Evolutionary conservation across 2,888 invertebrate species (phyloP), one percentile per base, ranked within the genome.

Genomic region (Sinhomidia bicolor): DNA sequence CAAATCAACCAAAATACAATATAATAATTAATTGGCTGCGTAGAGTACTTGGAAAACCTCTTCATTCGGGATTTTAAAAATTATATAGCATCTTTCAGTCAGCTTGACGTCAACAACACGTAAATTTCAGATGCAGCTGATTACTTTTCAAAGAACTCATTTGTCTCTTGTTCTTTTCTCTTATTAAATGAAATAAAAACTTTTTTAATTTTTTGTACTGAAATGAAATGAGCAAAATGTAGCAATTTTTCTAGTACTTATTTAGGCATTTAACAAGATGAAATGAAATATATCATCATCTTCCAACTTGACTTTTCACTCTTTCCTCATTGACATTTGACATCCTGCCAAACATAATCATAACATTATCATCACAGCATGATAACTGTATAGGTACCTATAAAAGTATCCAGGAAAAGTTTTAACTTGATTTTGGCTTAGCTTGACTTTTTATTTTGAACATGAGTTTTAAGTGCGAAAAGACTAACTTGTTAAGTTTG

Each of bases 401-500:
- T n/a, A n/a, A n/a, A n/a, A n/a, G n/a, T n/a, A n/a, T 71, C 62
- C n/a, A 5, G 36, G 7, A 36, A 36, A 36, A 36, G 36, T 29
- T 29, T 17, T 20, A 17, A n/a, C 65, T 68, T 44, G 6, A n/a
- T 2, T 5, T 29, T 7, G 0, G 20, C n/a, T 44, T 44, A 23
- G 20, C 23, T 71, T 44, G 0, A 36, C 32, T 71, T 68, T 47
- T 68, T 47, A 7, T 65, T 29, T 74, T 26, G 36, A 65, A 29
- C 0, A 26, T 26, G n/a, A n/a, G n/a, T n/a, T n/a, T n/a, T n/a
- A n/a, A n/a, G n/a, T n/a, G n/a, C n/a, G 29, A 23, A 29, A 4
- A 60, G 62, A 3, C 36, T 36, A 26, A 60, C 54, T 68, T 57
- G 86, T 74, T 81, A 32, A 71, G 62, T 68, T 88, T 88, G 78